phyloP scores from a whole-genome alignment of 2,888 invertebrate genomes.

The Melikaiella ostensackeni region DNA sequence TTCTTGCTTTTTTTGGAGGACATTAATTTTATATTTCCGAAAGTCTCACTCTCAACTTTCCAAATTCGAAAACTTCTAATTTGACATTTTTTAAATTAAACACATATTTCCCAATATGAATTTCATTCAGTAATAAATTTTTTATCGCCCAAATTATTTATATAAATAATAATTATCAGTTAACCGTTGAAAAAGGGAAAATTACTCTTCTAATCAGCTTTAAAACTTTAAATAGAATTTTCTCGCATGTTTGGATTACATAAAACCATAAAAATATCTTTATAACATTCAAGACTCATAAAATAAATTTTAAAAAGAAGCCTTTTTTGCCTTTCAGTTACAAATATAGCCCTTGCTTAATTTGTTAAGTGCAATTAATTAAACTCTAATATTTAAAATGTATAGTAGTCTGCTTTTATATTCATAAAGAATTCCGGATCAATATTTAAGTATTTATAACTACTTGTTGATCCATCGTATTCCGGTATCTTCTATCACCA shows the following conservation, averaged over 20 bases:
- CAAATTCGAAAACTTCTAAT: too few relatives aligned
- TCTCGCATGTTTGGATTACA: not conserved
- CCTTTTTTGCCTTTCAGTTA: not conserved
- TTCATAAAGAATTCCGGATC: not conserved
- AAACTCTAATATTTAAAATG: not conserved
- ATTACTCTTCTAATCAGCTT: too few relatives aligned
- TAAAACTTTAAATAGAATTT: not conserved
- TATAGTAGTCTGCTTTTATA: not conserved
- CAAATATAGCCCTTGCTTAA: not conserved
- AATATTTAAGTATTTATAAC: conserved; percentile 32
- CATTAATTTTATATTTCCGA: not conserved
- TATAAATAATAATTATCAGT: not conserved
- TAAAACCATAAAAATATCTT: too few relatives aligned
- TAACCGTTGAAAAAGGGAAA: not conserved
- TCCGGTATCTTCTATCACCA: not conserved
- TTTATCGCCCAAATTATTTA: too few relatives aligned
- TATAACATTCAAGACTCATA: conserved; percentile 28
- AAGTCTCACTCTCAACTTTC: not conserved
- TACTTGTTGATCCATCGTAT: conserved; percentile 32
- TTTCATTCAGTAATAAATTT: too few relatives aligned
- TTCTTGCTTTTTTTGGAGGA: not conserved
- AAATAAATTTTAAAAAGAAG: conserved; percentile 9
- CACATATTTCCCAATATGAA: too few relatives aligned
- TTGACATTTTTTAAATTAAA: too few relatives aligned
- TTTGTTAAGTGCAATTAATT: conserved; percentile 10